Evolutionary conservation across 2,113 vertebrate species (phyloP), one percentile per base, ranked within the genome.

Genomic region (Podarcis cretensis): DNA sequence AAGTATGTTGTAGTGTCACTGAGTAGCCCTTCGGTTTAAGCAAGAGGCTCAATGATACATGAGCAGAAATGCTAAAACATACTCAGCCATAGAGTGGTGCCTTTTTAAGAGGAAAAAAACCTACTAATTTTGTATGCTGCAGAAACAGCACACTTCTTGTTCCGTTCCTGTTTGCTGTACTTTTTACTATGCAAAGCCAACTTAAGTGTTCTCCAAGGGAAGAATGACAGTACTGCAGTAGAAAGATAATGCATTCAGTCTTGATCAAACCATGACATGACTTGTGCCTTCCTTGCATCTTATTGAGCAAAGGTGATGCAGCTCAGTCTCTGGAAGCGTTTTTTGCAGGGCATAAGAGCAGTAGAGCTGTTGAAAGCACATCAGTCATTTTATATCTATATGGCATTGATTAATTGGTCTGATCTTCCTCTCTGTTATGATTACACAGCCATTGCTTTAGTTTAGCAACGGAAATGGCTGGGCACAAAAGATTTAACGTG

Each of bases 391-490:
- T 91, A 77, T 96, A 90, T 96, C 97, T 97, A 0, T 68, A 0
- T 96, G 97, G 97, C 97, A 96, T 90, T 97, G 97, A 98, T 97
- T 96, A 97, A 98, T 98, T 95, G 94, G 92, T 90, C 84, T 59
- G 92, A 93, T 90, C 91, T 93, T 76, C 92, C 93, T 91, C 85
- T 57, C 40, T 81, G 80, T 93, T 92, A 75, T 82, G 78, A 80
- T 87, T 86, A 80, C 88, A 9, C 63, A 83, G 95, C 93, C 87
- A 75, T 91, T 94, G 93, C 93, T 94, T 76, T 82, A 75, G 89
- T 87, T 92, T 69, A 2, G 84, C 92, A 81, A 90, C 0, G 2
- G 92, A 94, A 93, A 86, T 71, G 83, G 4, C 76, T 86, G 32
- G 69, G 83, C 87, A 86, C 89, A 92, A 92, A 94, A 87, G 63